Evolutionary conservation across 2,113 vertebrate genomes (phyloP).

Genomic region (Oenanthe oenanthe): DNA sequence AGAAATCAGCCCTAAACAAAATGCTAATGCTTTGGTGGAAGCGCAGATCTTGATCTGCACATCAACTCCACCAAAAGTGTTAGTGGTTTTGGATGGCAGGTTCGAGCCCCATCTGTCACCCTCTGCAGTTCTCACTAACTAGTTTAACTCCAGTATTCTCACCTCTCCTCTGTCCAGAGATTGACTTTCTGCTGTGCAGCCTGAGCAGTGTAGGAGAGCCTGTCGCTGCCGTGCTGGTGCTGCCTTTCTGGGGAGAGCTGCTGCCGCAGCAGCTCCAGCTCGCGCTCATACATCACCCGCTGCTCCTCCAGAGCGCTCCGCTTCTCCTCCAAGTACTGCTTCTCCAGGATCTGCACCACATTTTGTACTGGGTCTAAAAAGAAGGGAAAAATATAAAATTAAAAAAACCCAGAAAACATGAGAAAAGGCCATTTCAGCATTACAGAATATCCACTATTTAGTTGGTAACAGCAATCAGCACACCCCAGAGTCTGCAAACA

Average conservation of each 20-base stretch:
- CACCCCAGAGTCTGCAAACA: background rate
- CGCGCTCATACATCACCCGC: conserved; percentile 93
- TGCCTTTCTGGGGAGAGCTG: conserved; percentile 91
- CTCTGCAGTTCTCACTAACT: background rate
- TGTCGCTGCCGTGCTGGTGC: conserved; percentile 80
- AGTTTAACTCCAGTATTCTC: background rate
- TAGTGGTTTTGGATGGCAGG: background rate
- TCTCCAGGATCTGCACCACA: conserved; percentile 93
- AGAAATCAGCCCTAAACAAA: background rate
- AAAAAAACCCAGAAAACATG: background rate
- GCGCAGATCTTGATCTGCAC: background rate
- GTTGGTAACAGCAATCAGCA: background rate
- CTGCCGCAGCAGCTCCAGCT: conserved; percentile 91
- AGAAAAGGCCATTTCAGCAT: background rate
- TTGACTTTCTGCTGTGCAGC: conserved; percentile 85
- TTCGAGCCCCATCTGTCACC: background rate
- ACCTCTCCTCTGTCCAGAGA: conserved; percentile 97
- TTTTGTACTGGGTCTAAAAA: conserved; percentile 92
- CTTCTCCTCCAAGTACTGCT: conserved; percentile 97
- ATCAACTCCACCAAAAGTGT: background rate
- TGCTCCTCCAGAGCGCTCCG: conserved; percentile 93
- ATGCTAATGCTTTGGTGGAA: rapidly evolving
- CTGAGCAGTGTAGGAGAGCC: conserved; percentile 84
- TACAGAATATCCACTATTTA: background rate
- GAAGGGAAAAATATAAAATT: rapidly evolving